Evolutionary conservation across 2,113 vertebrate genomes (phyloP), one percentile per base, ranked within the genome.

Genomic region (Corvus hawaiiensis): DNA sequence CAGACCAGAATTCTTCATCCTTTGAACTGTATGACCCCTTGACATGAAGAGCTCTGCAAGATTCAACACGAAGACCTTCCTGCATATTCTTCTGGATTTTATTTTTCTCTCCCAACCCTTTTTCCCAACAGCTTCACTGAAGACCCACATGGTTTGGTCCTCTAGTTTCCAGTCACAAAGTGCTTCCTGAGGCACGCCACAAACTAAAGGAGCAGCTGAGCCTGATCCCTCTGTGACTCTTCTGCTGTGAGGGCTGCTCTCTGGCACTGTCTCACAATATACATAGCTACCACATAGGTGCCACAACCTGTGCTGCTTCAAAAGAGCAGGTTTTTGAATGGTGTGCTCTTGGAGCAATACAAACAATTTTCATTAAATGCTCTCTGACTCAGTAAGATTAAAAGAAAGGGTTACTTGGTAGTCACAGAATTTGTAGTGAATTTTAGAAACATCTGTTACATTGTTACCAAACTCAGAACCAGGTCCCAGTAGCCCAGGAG

Each of bases 391-490:
- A 1, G 13, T 48, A 62, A 75, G 54, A 67, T 51, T 69, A 79
- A 76, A 20, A 51, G 6, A 52, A 85, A 63, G 16, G 28, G 4
- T 90, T 87, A 30, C 16, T 81, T 74, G 17, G 23, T 55, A 82
- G 80, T 74, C 84, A 84, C 6, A 82, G 16, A 28, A 28, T 14
- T 81, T 78, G 39, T 21, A 85, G 74, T 46, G 20, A 76, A 56
- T 89, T 80, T 80, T 80, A 43, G 73, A 95, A 93, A 69, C 72
- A 93, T 73, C 80, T 95, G n/a, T 73, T 95, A 26, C 61, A 28
- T 75, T 68, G 33, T 68, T 87, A 73, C 51, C 28, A 66, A 72
- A 41, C 4, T 83, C 71, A 58, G 33, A 94, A 71, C 20, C 14
- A n/a, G 62, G n/a, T 77, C 81, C 48, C 81, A 51, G 9, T 24